Evolutionary conservation across 2,797 vertebrate species (phyloP), one percentile per base, ranked within the genome.

Genomic region (Cephalopachus bancanus): DNA sequence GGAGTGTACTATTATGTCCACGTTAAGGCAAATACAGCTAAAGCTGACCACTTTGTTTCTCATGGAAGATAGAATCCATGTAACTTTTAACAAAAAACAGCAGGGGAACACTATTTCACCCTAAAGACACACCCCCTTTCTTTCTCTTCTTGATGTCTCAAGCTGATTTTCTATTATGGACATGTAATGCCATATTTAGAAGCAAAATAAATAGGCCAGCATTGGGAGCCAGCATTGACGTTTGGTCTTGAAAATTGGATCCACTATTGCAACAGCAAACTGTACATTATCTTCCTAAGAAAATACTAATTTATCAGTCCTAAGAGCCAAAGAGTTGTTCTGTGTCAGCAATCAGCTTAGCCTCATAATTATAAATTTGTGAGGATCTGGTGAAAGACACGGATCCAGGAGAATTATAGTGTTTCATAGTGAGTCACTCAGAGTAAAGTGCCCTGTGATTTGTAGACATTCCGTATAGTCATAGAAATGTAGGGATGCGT

Each of bases 241-340:
- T 95, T 96, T 72, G 16, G 75, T 88, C 96, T 97, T 93, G 59
- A 97, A 98, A 97, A 92, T 81, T 95, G 86, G 24, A 94, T 94
- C 83, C 67, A 86, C 94, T 14, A 0, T 95, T 96, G 89, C 72
- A 96, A 92, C 49, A 85, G 71, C 75, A 98, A 98, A 96, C 92
- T 89, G 57, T 96, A 67, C 76, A 97, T 98, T 98, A 98, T 98
- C 95, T 95, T 94, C 95, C 93, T 96, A 96, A 98, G 95, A 97
- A 98, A 98, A 98, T 96, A 97, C 93, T 96, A 97, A 97, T 98
- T 96, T 97, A 97, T 98, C 97, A 97, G 95, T 90, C 93, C 80
- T 71, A 94, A 44, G 91, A 97, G 94, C 97, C 97, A 94, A 84
- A 79, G 90, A 97, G 74, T 94, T 96, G 49, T 88, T 93, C 94